These are phyloP conservation scores for Doris montereyensis DNA, from an alignment of 2,888 invertebrate genomes.

Conservation along the genomic window DNA sequence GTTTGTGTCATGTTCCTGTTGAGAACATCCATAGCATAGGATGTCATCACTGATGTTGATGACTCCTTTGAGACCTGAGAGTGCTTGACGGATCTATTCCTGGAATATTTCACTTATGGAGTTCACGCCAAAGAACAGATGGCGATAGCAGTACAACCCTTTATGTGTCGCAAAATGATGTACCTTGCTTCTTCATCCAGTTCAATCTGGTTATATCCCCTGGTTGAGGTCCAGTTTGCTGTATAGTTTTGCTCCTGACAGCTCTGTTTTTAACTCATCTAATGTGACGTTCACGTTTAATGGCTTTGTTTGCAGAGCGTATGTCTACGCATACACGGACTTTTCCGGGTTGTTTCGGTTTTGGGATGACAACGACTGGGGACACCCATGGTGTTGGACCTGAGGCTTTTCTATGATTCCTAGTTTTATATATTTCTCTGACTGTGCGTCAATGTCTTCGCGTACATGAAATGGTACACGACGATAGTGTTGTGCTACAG, in stretches of 20 bases:
- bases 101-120: slow-evolving; percentile 49
- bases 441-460: too few species aligned
- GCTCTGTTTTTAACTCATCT: slow-evolving; percentile 46
- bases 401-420: too few species aligned
- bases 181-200: slow-evolving; percentile 47
- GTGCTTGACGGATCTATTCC: slow-evolving; percentile 6
- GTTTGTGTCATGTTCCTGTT: not conserved
- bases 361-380: slow-evolving; percentile 2
- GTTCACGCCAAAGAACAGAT: slow-evolving; percentile 48
- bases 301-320: slow-evolving; percentile 15
- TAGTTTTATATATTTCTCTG: too few species aligned
- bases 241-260: slow-evolving; percentile 48
- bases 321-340: slow-evolving; percentile 37
- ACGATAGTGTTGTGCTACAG: too few species aligned
- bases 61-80: not conserved
- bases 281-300: slow-evolving; percentile 29
- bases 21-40: not conserved
- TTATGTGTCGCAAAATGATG: slow-evolving; percentile 52
- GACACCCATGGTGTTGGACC: not conserved
- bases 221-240: slow-evolving; percentile 51
- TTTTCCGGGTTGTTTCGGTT: slow-evolving; percentile 27
- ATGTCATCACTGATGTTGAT: not conserved
- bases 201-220: slow-evolving; percentile 54
- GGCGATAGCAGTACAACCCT: slow-evolving; percentile 48
- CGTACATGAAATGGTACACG: too few species aligned